phyloP scores from a whole-genome alignment of 2,888 invertebrate species.

The Ferdinandea cuprea region DNA sequence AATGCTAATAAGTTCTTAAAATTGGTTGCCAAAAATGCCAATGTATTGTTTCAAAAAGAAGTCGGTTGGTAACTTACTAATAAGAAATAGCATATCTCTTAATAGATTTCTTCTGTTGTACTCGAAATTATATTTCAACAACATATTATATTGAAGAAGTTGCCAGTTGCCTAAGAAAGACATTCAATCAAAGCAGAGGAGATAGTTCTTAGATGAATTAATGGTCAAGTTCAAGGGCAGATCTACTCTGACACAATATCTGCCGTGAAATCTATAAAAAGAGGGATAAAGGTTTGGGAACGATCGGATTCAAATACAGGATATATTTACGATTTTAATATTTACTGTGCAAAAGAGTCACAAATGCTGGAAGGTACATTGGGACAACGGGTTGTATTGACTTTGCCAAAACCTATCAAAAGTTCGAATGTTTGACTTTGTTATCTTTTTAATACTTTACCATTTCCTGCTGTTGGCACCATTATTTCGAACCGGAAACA shows the following conservation, averaged over 20 bases:
- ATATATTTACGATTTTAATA: slow-evolving; percentile 51
- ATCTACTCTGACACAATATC: slow-evolving; percentile 26
- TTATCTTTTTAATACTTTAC: slow-evolving; percentile 22
- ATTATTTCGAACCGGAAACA: slow-evolving; percentile 22
- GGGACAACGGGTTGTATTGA: slow-evolving; percentile 42
- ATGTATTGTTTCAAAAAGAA: slow-evolving; percentile 31
- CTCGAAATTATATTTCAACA: slow-evolving; percentile 20
- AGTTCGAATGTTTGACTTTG: slow-evolving; percentile 37
- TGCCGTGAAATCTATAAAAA: slow-evolving; percentile 26
- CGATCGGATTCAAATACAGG: slow-evolving; percentile 28
- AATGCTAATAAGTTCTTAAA: slow-evolving; percentile 17
- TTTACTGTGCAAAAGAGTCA: slow-evolving; percentile 54
- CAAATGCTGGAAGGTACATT: slow-evolving; percentile 26
- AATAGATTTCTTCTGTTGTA: slow-evolving; percentile 18
- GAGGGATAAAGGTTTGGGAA: slow-evolving; percentile 42
- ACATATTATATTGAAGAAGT: slow-evolving; percentile 28
- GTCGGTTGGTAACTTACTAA: slow-evolving; percentile 18
- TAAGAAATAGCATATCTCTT: slow-evolving; percentile 32
- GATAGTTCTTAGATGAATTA: slow-evolving; percentile 28
- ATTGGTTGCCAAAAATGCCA: slow-evolving; percentile 25
- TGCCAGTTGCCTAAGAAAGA: slow-evolving; percentile 5
- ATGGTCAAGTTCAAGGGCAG: slow-evolving; percentile 32
- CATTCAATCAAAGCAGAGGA: slow-evolving; percentile 20
- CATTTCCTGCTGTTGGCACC: slow-evolving; percentile 29
- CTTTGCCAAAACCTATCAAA: slow-evolving; percentile 40